Evolutionary conservation across 2,797 vertebrate species (phyloP).

Genomic region (Poeciliopsis infans): DNA sequence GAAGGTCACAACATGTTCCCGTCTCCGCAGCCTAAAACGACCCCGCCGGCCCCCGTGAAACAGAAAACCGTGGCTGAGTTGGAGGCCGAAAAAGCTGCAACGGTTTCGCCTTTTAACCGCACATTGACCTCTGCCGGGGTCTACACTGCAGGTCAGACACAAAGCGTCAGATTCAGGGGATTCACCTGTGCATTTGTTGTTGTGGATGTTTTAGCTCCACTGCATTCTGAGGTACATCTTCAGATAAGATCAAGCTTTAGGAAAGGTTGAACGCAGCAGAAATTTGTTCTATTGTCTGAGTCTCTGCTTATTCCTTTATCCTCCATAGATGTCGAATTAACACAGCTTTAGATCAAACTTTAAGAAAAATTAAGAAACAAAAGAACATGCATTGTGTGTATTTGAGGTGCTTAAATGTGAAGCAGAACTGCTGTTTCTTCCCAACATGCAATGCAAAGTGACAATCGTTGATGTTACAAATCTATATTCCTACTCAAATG

Average conservation of each 20-base stretch:
- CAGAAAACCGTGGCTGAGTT: conserved; percentile 69
- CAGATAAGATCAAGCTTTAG: background rate
- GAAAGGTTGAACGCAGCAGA: background rate
- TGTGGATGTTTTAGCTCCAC: background rate
- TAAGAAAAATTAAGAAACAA: background rate
- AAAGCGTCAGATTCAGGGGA: background rate
- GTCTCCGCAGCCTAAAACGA: conserved; percentile 74
- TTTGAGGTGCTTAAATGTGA: background rate
- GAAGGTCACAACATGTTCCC: conserved; percentile 81
- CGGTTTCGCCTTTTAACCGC: conserved; percentile 73
- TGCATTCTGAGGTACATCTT: background rate
- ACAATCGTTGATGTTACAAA: background rate
- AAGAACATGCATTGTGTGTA: background rate
- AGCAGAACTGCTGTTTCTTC: background rate
- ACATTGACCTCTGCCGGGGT: conserved; percentile 74
- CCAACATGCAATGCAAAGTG: background rate
- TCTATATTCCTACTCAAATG: background rate
- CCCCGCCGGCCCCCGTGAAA: conserved; percentile 65
- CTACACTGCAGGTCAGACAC: conserved; percentile 79
- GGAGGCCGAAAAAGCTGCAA: conserved; percentile 69
- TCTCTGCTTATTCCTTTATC: background rate
- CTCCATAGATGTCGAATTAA: background rate
- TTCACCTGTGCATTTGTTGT: background rate
- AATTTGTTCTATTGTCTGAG: background rate
- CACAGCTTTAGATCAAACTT: background rate